Conservation (phyloP, 2,113 vertebrate species). For the Sylvia atricapilla region DNA sequence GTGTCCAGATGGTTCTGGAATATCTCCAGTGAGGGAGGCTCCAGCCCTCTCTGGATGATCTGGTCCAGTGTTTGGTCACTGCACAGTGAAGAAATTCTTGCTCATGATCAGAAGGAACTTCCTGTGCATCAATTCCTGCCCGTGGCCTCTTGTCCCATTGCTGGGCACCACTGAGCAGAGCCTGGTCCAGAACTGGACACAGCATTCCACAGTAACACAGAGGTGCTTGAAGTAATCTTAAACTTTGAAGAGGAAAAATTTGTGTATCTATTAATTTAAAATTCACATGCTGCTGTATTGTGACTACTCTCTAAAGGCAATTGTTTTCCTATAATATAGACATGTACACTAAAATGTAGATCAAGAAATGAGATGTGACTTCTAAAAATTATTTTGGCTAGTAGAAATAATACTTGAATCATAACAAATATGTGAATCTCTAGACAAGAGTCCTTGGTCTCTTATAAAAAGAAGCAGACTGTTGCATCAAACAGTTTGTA, state of each 20-base stretch:
- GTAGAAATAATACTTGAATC: not conserved
- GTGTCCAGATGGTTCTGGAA: rapidly evolving
- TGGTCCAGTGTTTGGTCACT: not conserved
- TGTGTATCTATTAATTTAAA: not conserved
- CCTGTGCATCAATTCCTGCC: not conserved
- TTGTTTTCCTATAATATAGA: not conserved
- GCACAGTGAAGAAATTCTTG: not conserved
- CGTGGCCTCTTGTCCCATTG: rapidly evolving
- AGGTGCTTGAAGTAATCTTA: not conserved
- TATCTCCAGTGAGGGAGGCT: not conserved
- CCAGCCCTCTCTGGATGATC: not conserved
- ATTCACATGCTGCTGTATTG: not conserved
- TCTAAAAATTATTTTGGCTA: not conserved
- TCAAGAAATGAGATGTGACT: not conserved
- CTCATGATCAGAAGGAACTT: not conserved
- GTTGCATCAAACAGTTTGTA: not conserved
- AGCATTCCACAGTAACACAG: not conserved
- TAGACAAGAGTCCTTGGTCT: not conserved
- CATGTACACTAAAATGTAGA: not conserved
- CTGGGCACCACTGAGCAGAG: not conserved
- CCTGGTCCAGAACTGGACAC: not conserved
- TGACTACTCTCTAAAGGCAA: not conserved
- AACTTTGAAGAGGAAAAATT: not conserved
- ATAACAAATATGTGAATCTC: not conserved
- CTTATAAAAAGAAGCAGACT: not conserved